These are phyloP conservation scores for Meteorus sp. DNA, from an alignment of 1,140 invertebrate genomes.

Conservation along the genomic window DNA sequence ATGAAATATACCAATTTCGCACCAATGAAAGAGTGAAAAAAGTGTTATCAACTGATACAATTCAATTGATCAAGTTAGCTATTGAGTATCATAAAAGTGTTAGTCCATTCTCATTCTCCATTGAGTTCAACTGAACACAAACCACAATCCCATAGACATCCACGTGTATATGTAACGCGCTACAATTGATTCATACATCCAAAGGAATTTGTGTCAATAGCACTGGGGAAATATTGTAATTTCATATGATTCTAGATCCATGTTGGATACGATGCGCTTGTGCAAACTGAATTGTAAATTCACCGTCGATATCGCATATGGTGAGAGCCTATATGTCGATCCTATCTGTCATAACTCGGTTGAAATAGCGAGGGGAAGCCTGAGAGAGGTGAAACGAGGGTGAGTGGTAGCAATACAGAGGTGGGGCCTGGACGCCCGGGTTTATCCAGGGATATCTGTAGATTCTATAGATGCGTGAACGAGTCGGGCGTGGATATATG, in stretches of 20 bases:
- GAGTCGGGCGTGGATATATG: not conserved
- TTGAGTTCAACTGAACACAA: too few species aligned
- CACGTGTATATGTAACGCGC: not conserved
- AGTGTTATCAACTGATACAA: too few species aligned
- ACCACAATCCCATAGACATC: too few species aligned
- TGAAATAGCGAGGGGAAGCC: too few species aligned
- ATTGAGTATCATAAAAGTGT: too few species aligned
- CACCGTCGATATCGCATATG: slow-evolving; percentile 27
- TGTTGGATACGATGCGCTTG: slow-evolving; percentile 14
- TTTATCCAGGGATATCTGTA: slow-evolving; percentile 34
- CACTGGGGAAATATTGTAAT: slow-evolving; percentile 19
- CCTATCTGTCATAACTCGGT: too few species aligned
- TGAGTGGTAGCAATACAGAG: too few species aligned
- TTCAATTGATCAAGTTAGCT: too few species aligned
- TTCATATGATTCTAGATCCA: slow-evolving; percentile 16
- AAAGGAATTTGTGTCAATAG: not conserved
- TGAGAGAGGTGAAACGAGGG: too few species aligned
- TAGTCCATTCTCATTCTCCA: too few species aligned
- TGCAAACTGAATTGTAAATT: slow-evolving; percentile 30
- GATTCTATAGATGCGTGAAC: slow-evolving; percentile 33
- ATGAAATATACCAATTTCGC: too few species aligned
- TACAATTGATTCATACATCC: not conserved
- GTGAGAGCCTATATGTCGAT: slow-evolving; percentile 18
- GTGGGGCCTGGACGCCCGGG: slow-evolving; percentile 3
- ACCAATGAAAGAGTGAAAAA: too few species aligned